A percentile compares a stretch with the other conserved stretches of the same genome.
These are phyloP conservation scores for Agonum fuliginosum DNA, from an alignment of 2,888 invertebrate genomes.

Conservation along the genomic window DNA sequence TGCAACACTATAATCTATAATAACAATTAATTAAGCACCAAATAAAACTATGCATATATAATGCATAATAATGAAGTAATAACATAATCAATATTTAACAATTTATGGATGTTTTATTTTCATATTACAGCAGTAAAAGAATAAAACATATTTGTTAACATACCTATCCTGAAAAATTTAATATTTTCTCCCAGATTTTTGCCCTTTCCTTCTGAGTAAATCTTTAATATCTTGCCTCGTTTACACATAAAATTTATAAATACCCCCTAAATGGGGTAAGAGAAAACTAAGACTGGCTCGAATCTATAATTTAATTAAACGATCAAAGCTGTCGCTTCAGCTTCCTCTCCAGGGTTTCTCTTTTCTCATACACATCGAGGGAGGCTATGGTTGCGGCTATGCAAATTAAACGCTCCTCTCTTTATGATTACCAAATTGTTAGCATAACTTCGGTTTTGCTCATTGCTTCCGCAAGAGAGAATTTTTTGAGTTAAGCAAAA, in stretches of 20 bases:
- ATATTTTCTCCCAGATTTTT: too few relatives aligned
- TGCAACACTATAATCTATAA: too few relatives aligned
- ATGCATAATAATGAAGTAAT: too few relatives aligned
- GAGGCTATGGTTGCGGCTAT: conserved; percentile 32
- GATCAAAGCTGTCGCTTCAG: conserved; percentile 49
- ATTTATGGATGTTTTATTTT: too few relatives aligned
- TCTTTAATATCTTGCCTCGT: too few relatives aligned
- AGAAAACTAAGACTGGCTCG: conserved; percentile 14
- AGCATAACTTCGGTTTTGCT: conserved; percentile 35
- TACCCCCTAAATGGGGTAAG: neutral
- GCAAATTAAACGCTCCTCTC: conserved; percentile 51
- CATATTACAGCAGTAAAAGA: too few relatives aligned
- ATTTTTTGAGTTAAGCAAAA: conserved; percentile 2
- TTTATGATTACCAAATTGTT: conserved; percentile 50
- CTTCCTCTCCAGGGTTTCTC: neutral
- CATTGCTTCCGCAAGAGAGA: neutral
- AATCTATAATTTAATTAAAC: conserved; percentile 58
- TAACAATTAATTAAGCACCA: too few relatives aligned
- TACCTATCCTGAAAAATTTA: too few relatives aligned
- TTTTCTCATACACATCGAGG: conserved; percentile 19
- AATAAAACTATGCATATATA: too few relatives aligned
- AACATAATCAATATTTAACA: too few relatives aligned
- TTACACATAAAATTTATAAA: neutral
- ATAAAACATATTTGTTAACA: too few relatives aligned
- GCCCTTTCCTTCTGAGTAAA: too few relatives aligned